A percentile compares a stretch with the other conserved stretches of the same genome.
phyloP scores from a whole-genome alignment of 2,888 invertebrate species.

The Druceiella hillmani region DNA sequence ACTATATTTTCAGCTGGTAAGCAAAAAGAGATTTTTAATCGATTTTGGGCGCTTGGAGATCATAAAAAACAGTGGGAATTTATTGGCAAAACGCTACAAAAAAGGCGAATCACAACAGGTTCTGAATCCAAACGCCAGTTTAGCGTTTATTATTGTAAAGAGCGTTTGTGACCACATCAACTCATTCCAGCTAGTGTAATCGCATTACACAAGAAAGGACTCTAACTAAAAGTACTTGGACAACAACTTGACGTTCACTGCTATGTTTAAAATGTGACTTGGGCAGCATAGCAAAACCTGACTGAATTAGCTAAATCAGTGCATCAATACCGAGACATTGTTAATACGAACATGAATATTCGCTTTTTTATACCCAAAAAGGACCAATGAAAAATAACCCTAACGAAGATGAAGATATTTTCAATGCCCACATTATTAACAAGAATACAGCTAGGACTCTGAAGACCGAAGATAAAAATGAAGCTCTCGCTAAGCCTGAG shows the following conservation, averaged over 20 bases:
- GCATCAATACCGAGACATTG: constrained; percentile 17
- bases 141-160: no score
- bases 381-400: constrained; percentile 16
- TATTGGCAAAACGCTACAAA: no score
- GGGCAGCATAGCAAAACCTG: constrained; percentile 17
- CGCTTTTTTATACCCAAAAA: constrained; percentile 14
- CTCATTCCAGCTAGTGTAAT: constrained; percentile 14
- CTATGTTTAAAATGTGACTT: constrained; percentile 16
- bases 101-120: no score
- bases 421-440: constrained; percentile 4
- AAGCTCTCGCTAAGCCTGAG: no score
- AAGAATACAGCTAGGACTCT: constrained; percentile 8
- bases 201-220: constrained; percentile 13
- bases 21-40: no score
- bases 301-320: constrained; percentile 7
- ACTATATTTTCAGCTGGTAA: no score
- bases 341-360: constrained; percentile 15
- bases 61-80: no score
- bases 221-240: constrained; percentile 17
- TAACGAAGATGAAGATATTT: no score
- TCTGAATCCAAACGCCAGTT: no score
- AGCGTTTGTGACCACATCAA: no score
- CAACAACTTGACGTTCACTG: constrained; percentile 13
- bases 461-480: constrained; percentile 13
- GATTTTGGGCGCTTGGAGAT: no score